A percentile compares a stretch with the other conserved stretches of the same genome.
Evolutionary conservation across 2,888 invertebrate genomes (phyloP).

Genomic region (Eurois occulta): DNA sequence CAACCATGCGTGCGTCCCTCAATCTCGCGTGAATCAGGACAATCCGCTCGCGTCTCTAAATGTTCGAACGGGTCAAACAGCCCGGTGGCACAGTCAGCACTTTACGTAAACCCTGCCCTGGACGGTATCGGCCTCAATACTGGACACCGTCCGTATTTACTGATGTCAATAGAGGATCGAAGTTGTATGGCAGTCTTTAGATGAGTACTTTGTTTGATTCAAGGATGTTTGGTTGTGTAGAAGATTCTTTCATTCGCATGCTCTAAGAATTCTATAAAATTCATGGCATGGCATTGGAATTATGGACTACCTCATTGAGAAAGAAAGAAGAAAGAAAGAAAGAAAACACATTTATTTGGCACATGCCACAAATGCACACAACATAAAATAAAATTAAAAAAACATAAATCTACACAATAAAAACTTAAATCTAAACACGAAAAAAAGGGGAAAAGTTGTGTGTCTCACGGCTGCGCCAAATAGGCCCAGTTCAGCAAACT

Average conservation of each 20-base stretch:
- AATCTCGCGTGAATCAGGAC: slow-evolving; percentile 77
- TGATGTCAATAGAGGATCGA: not conserved
- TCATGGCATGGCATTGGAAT: too few species aligned
- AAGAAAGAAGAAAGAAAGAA: too few species aligned
- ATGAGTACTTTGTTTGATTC: not conserved
- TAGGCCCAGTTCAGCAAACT: too few species aligned
- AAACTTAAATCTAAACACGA: too few species aligned
- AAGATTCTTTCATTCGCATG: not conserved
- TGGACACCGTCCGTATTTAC: slow-evolving; percentile 38
- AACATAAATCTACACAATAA: too few species aligned
- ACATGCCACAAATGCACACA: too few species aligned
- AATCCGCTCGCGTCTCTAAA: slow-evolving; percentile 72
- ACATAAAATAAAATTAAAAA: too few species aligned
- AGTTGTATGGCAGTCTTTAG: not conserved
- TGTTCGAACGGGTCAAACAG: slow-evolving; percentile 71
- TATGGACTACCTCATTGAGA: too few species aligned
- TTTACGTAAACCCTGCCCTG: slow-evolving; percentile 55
- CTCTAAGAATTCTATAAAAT: not conserved
- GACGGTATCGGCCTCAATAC: slow-evolving; percentile 4
- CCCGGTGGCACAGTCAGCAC: slow-evolving; percentile 77
- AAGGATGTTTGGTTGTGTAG: too few species aligned
- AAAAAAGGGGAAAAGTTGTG: too few species aligned
- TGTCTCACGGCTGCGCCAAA: too few species aligned
- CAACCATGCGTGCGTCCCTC: slow-evolving; percentile 70
- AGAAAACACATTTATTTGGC: too few species aligned